Percentiles rank a stretch among this genome's conserved stretches.
These are phyloP conservation scores for Sycophila sp. DNA, from an alignment of 1,140 invertebrate genomes.

Conservation along the genomic window DNA sequence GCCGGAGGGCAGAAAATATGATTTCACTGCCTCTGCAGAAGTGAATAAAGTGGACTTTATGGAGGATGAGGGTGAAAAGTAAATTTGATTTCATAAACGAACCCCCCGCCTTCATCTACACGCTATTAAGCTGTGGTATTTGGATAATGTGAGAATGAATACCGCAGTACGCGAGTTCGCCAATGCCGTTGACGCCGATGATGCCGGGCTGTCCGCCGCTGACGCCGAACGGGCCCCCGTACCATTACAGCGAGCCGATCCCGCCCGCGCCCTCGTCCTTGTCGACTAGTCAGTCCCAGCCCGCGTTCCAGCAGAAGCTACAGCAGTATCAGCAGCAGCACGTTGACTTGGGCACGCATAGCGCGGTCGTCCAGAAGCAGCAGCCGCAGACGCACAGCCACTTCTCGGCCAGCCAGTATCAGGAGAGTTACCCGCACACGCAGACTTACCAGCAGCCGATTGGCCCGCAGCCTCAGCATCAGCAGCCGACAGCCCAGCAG, in stretches of 20 bases:
- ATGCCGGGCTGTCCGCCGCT: conserved; percentile 62
- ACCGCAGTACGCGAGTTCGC: conserved; percentile 44
- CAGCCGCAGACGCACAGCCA: conserved; percentile 60
- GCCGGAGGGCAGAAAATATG: too few species aligned
- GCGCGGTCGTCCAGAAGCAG: conserved; percentile 8
- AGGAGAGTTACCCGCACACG: conserved; percentile 64
- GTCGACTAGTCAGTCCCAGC: conserved; percentile 69
- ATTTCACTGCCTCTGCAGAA: too few species aligned
- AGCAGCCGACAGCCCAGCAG: conserved; percentile 48
- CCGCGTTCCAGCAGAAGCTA: conserved; percentile 61
- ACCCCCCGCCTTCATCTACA: too few species aligned
- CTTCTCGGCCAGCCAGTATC: conserved; percentile 62
- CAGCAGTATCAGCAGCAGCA: conserved; percentile 55
- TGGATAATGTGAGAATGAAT: neutral
- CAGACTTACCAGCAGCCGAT: conserved; percentile 62
- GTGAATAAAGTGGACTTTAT: too few species aligned
- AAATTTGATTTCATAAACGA: too few species aligned
- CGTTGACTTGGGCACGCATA: conserved; percentile 30
- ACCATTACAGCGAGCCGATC: conserved; percentile 64
- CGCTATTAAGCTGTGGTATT: neutral
- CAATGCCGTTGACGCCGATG: conserved; percentile 64
- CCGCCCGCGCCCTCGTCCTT: conserved; percentile 61
- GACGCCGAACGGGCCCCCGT: conserved; percentile 63
- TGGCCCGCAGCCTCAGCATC: neutral
- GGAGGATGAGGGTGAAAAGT: too few species aligned